Base-by-base conservation (phyloP, 2,888 invertebrate species). In the Helleia helle region DNA sequence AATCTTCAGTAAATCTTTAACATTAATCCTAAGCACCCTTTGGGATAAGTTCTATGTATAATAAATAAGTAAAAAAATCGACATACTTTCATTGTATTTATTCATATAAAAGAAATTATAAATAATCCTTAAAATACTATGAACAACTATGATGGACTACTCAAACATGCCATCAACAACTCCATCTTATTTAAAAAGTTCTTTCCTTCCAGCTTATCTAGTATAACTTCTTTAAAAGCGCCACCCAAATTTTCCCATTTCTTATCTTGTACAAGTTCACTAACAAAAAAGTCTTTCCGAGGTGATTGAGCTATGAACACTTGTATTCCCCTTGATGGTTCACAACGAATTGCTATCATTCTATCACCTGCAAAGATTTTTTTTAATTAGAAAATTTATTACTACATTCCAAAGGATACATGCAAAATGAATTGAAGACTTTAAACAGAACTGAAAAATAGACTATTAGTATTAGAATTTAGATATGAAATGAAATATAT, bases 181-280 rank as follows among this genome's bases (percentile, higher is more conserved):
- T 98, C 97, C 92, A 97, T 95, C 86, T 97, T 97, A 64, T 96
- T 96, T 4, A 97, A 86, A 69, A 98, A 97, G 79, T 97, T 97
- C 63, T 94, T 93, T 38, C 98, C 97, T 69, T 97, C 97, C 90
- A 98, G 93, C 74, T 95, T 95, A 50, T 97, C 96, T 70, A 97
- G 89, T 55, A 94, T 89, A 24, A 89, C 93, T 83, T 95, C 95
- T 65, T 93, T 92, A 72, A 96, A 97, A 36, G 94, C 92, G 14
- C 96, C 95, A n/a, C 95, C 95, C 1, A 97, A 86, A 71, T 96
- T 93, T 63, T 95, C 94, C 97, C 97, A 97, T 67, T 96, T 94
- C 54, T 93, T 90, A 61, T 96, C 95, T 46, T 93, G 93, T 2
- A 97, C 95, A 43, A 96, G 76, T 50, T 94, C 92, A 56, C 93